phyloP scores from a whole-genome alignment of 2,113 vertebrate genomes.

The Antechinus flavipes region DNA sequence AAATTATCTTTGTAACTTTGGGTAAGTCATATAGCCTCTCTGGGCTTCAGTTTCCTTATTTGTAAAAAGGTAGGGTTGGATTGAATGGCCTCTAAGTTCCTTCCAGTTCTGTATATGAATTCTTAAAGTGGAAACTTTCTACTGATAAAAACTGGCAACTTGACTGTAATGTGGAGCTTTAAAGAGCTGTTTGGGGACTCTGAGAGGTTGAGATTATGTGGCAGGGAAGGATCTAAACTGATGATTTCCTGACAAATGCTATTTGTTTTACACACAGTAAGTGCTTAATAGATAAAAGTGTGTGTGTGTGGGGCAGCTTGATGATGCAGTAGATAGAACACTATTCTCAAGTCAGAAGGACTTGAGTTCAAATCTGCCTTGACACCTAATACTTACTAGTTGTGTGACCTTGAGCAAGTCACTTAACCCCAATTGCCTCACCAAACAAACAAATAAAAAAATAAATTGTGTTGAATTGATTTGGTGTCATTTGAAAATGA shows the following conservation, averaged over 20 bases:
- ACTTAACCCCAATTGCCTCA: too few relatives aligned
- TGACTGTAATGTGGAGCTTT: neutral
- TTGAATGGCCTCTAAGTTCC: neutral
- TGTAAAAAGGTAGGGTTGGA: conserved; percentile 14
- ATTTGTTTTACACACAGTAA: neutral
- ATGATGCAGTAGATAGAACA: too few relatives aligned
- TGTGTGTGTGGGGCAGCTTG: neutral
- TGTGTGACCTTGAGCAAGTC: too few relatives aligned
- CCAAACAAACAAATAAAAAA: neutral
- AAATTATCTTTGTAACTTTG: neutral
- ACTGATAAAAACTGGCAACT: neutral
- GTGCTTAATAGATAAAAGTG: neutral
- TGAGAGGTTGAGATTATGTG: neutral
- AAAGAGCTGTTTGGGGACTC: neutral
- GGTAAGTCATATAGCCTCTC: neutral
- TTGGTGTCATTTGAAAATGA: neutral
- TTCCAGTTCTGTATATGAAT: neutral
- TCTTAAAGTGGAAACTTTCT: neutral
- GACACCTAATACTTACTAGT: too few relatives aligned
- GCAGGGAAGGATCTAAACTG: neutral
- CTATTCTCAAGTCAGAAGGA: too few relatives aligned
- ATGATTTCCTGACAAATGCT: neutral
- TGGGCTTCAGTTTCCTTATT: conserved; percentile 21
- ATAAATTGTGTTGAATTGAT: neutral
- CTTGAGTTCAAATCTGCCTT: too few relatives aligned